A percentile compares a stretch with the other conserved stretches of the same genome.
Conservation (phyloP, 2,888 invertebrate genomes). For the Anarsia innoxiella region DNA sequence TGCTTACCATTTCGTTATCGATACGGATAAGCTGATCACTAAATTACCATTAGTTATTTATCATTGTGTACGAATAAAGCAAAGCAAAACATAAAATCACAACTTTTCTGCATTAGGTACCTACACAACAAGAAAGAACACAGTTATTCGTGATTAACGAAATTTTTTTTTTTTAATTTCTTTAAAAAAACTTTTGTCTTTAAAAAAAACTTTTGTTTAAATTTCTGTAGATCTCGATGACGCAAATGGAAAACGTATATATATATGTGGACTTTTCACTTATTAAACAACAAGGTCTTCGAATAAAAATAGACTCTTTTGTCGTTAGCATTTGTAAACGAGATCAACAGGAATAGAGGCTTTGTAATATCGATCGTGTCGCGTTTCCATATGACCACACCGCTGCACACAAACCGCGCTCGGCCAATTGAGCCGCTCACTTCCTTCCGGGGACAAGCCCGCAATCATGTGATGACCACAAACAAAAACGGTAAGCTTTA, state of each 20-base stretch:
- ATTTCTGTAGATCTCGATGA: no score
- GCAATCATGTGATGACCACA: constrained; percentile 11
- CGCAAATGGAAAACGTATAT: background rate
- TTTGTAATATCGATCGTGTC: constrained; percentile 34
- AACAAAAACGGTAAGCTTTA: constrained; percentile 1
- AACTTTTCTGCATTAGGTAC: no score
- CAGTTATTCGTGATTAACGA: no score
- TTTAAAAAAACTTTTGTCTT: no score
- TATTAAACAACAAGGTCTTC: background rate
- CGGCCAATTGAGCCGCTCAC: constrained; percentile 59
- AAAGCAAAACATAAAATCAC: no score
- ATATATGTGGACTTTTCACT: background rate
- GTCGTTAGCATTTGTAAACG: background rate
- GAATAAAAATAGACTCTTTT: background rate
- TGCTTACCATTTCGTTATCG: no score
- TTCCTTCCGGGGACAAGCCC: constrained; percentile 56
- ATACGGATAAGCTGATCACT: no score
- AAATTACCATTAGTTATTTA: no score
- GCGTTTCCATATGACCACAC: constrained; percentile 46
- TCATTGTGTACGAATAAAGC: no score
- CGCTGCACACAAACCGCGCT: constrained; percentile 18
- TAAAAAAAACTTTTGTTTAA: no score
- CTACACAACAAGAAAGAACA: no score
- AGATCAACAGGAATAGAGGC: constrained; percentile 28
- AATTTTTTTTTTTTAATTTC: no score